Base-by-base conservation (phyloP, 2,113 vertebrate genomes). In the Spea multiplicata region DNA sequence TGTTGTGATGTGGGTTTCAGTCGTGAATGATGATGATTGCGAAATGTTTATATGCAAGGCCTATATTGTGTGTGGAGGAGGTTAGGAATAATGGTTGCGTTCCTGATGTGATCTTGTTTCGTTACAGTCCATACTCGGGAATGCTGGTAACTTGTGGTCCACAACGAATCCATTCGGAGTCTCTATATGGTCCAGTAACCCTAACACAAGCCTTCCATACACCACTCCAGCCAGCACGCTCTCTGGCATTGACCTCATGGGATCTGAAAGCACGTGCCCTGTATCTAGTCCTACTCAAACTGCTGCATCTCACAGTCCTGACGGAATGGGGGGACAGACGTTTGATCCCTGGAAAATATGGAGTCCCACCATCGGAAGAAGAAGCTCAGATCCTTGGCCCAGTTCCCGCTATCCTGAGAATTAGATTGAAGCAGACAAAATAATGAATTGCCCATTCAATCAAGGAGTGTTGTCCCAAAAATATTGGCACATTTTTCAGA, bases 351-450 rank as follows among this genome's bases (percentile, higher is more conserved):
- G 97, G 97, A 94, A 86, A 87, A 93, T 93, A 74, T 99, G 97
- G 97, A 91, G 95, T 74, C 95, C 96, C 10, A 93, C 93, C 0
- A 92, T 96, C 13, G 93, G 92, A 84, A 91, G 96, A 74, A 93
- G 95, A 86, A 97, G 96, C 91, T 98, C 96, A 0, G 95, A 98
- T 88, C 96, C 97, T 6, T 99, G 97, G 97, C 96, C 96, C 49
- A 96, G 95, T 83, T 87, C 90, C 0, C 91, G 91, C 80, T 94
- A 91, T 62, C 88, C 91, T 0, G 94, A 96, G 84, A 94, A 95
- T 68, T 90, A 84, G 92, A 5, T 17, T 4, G 16, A 55, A 55
- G 45, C 57, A 48, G 14, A 30, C 30, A 30, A 30, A 30, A 30
- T 30, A 30, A 30, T 30, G 30, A 30, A 30, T 30, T 30, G 30